These are phyloP conservation scores for Ariopsis seemanni DNA, from an alignment of 2,113 vertebrate genomes.

Conservation along the genomic window DNA sequence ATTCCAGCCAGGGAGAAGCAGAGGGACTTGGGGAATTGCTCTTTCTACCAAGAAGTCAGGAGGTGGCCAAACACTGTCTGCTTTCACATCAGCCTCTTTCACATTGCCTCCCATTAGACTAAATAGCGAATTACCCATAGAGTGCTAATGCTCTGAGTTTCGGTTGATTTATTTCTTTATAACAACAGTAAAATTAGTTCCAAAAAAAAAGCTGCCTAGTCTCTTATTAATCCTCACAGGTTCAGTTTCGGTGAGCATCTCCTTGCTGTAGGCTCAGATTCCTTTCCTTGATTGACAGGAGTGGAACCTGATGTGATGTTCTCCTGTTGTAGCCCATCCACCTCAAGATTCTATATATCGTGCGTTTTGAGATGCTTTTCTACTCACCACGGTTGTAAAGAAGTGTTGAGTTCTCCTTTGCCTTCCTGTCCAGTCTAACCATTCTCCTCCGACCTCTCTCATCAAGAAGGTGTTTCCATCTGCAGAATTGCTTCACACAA, in stretches of 20 bases:
- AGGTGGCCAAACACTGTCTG: slow-evolving; percentile 56
- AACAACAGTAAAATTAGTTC: not conserved
- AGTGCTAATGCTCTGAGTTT: not conserved
- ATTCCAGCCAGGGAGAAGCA: slow-evolving; percentile 54
- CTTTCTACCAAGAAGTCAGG: slow-evolving; percentile 42
- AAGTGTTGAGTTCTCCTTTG: not conserved
- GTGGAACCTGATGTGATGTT: not conserved
- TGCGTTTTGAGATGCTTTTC: not conserved
- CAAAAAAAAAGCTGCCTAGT: not conserved
- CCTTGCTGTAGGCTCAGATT: not conserved
- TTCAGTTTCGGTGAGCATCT: not conserved
- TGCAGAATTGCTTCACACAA: not conserved
- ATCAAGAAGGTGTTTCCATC: not conserved
- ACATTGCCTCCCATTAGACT: slow-evolving; percentile 59
- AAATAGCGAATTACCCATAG: not conserved
- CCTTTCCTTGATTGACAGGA: not conserved
- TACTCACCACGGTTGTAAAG: not conserved
- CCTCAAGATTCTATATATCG: not conserved
- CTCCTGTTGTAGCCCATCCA: not conserved
- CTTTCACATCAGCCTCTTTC: slow-evolving; percentile 56
- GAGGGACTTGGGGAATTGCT: slow-evolving; percentile 60
- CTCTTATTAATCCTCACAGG: not conserved
- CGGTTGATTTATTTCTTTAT: too few relatives aligned
- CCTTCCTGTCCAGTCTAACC: not conserved
- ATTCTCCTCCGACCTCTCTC: not conserved